Evolutionary conservation across 1,140 invertebrate species (phyloP).

Genomic region (Marisa cornuarietis): DNA sequence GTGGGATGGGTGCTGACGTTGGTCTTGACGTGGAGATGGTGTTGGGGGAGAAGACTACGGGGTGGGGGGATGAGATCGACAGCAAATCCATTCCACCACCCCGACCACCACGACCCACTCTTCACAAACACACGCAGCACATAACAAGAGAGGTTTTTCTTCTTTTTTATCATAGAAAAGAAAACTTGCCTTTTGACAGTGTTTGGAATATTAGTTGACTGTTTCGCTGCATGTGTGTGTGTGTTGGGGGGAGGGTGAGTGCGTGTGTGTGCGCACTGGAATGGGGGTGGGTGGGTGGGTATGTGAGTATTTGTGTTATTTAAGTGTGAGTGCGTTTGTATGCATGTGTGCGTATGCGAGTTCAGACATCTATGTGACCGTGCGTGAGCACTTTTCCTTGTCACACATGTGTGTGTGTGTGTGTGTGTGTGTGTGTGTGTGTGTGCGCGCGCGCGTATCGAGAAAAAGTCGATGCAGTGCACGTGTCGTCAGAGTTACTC

Average conservation of each 20-base stretch:
- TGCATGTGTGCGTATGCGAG: background rate
- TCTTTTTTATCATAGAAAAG: background rate
- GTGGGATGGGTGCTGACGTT: too few species aligned
- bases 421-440: background rate
- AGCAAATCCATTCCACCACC: background rate
- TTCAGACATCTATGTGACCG: background rate
- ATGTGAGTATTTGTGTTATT: background rate
- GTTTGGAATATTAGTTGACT: background rate
- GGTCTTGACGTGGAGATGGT: too few species aligned
- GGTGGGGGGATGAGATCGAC: background rate
- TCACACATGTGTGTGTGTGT: conserved; percentile 9
- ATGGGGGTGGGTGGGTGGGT: background rate
- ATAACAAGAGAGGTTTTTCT: background rate
- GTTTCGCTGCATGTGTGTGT: background rate
- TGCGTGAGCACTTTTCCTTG: background rate
- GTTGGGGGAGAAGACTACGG: background rate
- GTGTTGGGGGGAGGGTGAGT: background rate
- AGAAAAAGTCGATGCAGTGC: too few species aligned
- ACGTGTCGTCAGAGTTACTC: too few species aligned
- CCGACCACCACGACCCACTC: too few species aligned
- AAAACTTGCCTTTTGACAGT: background rate
- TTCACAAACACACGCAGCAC: background rate
- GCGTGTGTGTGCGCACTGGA: background rate
- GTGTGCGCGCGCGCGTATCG: background rate
- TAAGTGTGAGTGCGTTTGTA: too few species aligned